Evolutionary conservation across 2,888 invertebrate genomes (phyloP).

Genomic region (Lagria hirta): DNA sequence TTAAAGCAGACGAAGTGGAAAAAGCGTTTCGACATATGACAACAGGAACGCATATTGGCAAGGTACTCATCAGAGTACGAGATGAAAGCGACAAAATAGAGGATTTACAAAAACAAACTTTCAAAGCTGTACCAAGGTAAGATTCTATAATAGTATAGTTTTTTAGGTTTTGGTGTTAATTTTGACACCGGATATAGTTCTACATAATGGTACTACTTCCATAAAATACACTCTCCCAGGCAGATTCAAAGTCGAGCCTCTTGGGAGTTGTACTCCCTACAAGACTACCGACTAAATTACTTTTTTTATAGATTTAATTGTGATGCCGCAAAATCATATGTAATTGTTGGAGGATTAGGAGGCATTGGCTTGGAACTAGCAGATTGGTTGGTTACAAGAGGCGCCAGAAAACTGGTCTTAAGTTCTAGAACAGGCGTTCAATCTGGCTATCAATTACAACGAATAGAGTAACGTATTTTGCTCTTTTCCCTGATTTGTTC

Average conservation of each 20-base stretch:
- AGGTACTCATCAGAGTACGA: conserved; percentile 57
- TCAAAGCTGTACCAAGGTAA: conserved; percentile 33
- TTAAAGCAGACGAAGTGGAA: conserved; percentile 67
- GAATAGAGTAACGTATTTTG: conserved; percentile 22
- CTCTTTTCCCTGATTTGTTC: too few relatives aligned
- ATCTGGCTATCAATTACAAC: conserved; percentile 75
- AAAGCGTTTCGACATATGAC: conserved; percentile 69
- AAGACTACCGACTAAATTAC: too few relatives aligned
- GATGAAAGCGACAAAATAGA: conserved; percentile 46
- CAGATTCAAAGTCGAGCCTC: too few relatives aligned
- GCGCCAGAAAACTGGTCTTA: conserved; percentile 75
- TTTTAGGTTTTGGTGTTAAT: too few relatives aligned
- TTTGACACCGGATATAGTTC: too few relatives aligned
- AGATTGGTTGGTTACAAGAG: conserved; percentile 82
- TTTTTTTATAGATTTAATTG: conserved; percentile 49
- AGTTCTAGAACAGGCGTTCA: conserved; percentile 72
- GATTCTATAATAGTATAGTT: too few relatives aligned
- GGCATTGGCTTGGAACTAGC: conserved; percentile 90
- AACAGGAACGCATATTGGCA: conserved; percentile 79
- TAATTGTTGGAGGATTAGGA: conserved; percentile 81
- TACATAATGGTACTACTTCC: too few relatives aligned
- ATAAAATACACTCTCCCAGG: too few relatives aligned
- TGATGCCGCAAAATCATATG: conserved; percentile 57
- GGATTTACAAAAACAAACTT: conserved; percentile 5
- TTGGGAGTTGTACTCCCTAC: too few relatives aligned